Evolutionary conservation across 2,113 vertebrate species (phyloP).

Genomic region (Notiomystis cincta): DNA sequence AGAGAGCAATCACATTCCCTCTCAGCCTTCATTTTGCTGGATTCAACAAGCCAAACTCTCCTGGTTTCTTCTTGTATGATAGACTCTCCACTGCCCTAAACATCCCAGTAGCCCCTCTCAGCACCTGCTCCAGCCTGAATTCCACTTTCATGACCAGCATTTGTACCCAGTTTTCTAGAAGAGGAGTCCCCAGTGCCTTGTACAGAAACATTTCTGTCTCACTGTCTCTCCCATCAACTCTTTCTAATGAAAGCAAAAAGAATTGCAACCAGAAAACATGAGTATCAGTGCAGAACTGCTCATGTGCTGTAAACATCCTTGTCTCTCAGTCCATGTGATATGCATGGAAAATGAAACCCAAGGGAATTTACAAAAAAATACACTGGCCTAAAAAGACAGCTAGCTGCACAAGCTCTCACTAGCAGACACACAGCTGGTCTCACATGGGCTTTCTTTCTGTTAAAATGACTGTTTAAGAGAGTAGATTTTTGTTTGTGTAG

Average conservation of each 20-base stretch:
- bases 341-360: background rate
- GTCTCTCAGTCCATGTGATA: background rate
- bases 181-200: slow-evolving; percentile 31
- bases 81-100: slow-evolving; percentile 17
- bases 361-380: slow-evolving; percentile 25
- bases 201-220: background rate
- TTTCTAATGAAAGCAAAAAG: slow-evolving; percentile 30
- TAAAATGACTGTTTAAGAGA: background rate
- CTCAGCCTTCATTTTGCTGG: slow-evolving; percentile 31
- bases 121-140: slow-evolving; percentile 22
- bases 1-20: slow-evolving; percentile 13
- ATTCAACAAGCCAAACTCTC: slow-evolving; percentile 25
- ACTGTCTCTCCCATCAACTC: slow-evolving; percentile 11
- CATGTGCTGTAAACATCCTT: slow-evolving; percentile 3
- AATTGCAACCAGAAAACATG: background rate
- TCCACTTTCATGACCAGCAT: slow-evolving; percentile 19
- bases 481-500: background rate
- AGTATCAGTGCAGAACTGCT: slow-evolving; percentile 14
- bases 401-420: background rate
- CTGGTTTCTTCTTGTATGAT: background rate
- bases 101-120: slow-evolving; percentile 20
- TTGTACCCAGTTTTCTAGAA: background rate
- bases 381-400: background rate
- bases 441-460: background rate
- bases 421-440: background rate